A percentile compares a stretch with the other conserved stretches of the same genome.
Conservation (phyloP, 2,888 invertebrate species). For the Apeira syringaria region DNA sequence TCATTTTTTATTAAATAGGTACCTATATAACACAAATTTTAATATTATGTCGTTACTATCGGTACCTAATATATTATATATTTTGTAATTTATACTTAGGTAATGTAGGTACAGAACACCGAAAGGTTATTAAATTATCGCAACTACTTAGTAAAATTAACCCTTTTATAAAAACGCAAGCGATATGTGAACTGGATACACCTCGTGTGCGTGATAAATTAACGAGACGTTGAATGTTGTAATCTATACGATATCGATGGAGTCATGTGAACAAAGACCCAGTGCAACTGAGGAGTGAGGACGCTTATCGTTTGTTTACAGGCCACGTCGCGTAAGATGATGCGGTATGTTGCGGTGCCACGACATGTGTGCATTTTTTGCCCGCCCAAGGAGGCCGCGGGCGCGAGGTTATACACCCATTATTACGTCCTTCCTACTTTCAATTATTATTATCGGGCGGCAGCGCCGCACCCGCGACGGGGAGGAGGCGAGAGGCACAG, state of each 20-base stretch:
- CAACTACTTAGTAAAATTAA: no score
- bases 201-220: conserved; percentile 44
- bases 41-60: no score
- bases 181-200: conserved; percentile 43
- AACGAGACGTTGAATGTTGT: conserved; percentile 50
- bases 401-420: conserved; percentile 84
- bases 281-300: conserved; percentile 41
- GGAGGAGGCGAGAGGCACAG: conserved; percentile 84
- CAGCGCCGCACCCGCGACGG: conserved; percentile 78
- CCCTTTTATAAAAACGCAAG: neutral
- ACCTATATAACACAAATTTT: no score
- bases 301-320: conserved; percentile 67
- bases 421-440: conserved; percentile 84
- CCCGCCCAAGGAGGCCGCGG: conserved; percentile 84
- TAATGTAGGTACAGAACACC: no score
- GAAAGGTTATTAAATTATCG: no score
- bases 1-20: no score
- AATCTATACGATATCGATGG: conserved; percentile 45
- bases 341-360: conserved; percentile 51
- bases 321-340: conserved; percentile 51
- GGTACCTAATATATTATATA: no score
- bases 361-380: conserved; percentile 82
- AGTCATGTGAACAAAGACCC: conserved; percentile 61
- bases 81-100: no score
- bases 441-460: conserved; percentile 84